Base-by-base conservation (phyloP, 2,888 invertebrate genomes). In the Agrilus biguttatus region DNA sequence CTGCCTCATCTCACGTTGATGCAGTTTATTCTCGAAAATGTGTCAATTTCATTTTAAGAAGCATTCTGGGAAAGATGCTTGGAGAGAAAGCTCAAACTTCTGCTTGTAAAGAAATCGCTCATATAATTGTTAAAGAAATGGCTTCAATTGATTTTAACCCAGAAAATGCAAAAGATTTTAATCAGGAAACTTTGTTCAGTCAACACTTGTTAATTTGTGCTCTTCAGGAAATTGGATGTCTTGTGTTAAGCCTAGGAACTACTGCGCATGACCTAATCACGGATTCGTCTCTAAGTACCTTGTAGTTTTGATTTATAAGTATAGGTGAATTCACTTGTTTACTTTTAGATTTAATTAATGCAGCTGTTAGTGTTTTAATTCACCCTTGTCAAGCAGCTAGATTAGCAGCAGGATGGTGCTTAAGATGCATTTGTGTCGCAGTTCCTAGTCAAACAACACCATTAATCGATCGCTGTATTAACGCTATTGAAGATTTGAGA, bases 1-100 rank as follows among this genome's bases (percentile, higher is more conserved):
- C 93, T 1, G 90, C 92, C 1, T 88, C 89, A 12, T 91, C 92
- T 0, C 97, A 98, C 60, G 93, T 96, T 0, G 96, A 97, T 65
- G 93, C 95, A 12, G 95, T 97, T 2, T 95, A 96, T 63, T 93
- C 96, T 1, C 79, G 97, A 52, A 95, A 95, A 67, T 98, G 97
- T 64, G 89, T 97, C 47, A 89, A 88, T 62, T 98, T 93, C 64
- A 91, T 97, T 51, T 70, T 97, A 43, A 78, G 93, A 39, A 85
- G 89, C 47, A 83, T 92, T 1, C 74, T 97, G 33, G 95, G 97
- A 0, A 86, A 89, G 62, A 83, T 97, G 78, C 73, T 98, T 17
- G 90, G 95, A 0, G 98, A 98, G 68, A 95, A 95, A 56, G 93
- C 96, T 8, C 98, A 98, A 66, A 82, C 90, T 28, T 85, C 89